Evolutionary conservation across 2,113 vertebrate genomes (phyloP).

Genomic region (Bombycilla garrulus): DNA sequence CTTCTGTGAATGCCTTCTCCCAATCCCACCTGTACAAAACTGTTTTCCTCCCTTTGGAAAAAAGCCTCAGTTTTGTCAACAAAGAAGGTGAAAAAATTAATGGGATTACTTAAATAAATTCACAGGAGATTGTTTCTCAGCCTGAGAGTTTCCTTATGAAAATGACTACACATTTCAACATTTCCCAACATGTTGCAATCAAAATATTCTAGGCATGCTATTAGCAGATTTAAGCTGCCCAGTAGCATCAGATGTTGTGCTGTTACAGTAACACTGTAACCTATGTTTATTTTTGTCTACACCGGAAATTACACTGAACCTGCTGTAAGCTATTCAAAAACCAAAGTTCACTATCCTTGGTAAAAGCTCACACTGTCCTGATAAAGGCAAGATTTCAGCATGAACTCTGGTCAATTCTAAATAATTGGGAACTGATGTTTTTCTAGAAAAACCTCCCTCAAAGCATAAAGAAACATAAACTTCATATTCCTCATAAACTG

Average conservation of each 20-base stretch:
- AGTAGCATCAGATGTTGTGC: neutral
- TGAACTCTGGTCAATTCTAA: neutral
- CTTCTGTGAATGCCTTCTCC: neutral
- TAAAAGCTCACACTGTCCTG: neutral
- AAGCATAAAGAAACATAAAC: neutral
- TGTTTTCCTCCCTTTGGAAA: rapidly evolving
- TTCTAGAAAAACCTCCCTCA: neutral
- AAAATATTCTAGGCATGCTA: neutral
- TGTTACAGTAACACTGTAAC: neutral
- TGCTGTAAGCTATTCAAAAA: neutral
- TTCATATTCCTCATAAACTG: neutral
- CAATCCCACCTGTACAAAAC: neutral
- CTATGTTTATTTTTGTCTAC: neutral
- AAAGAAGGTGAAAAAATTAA: neutral
- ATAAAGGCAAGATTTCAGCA: neutral
- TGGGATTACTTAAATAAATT: neutral
- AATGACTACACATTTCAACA: neutral
- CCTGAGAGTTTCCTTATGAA: neutral
- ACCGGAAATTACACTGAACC: neutral
- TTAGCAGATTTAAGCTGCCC: neutral
- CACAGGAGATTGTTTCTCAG: neutral
- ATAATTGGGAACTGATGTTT: neutral
- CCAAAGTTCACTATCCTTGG: neutral
- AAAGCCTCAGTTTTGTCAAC: neutral
- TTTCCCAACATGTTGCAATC: neutral